Percentiles rank a stretch among this genome's conserved stretches.
Conservation (phyloP, 2,113 vertebrate genomes). For the Taxidea taxus region DNA sequence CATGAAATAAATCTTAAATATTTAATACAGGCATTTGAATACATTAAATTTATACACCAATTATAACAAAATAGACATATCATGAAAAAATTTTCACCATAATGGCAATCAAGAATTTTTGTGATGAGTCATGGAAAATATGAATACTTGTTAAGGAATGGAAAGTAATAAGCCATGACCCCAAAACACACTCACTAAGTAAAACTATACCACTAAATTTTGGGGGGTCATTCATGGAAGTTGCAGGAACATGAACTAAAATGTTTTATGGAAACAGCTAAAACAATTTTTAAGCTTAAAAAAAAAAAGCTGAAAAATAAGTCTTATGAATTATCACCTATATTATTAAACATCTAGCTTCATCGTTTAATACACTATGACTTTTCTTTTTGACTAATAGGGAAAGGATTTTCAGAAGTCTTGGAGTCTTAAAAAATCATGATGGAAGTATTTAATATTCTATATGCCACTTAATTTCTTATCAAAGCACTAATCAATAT, state of each 20-base stretch:
- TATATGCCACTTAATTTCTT: not conserved
- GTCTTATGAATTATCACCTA: not conserved
- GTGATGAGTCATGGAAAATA: not conserved
- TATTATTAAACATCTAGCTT: not conserved
- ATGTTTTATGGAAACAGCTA: not conserved
- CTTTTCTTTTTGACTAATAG: not conserved
- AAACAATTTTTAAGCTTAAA: not conserved
- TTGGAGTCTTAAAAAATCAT: not conserved
- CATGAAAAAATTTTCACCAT: not conserved
- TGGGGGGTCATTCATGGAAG: not conserved
- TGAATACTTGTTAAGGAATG: not conserved
- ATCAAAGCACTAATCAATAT: not conserved
- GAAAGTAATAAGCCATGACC: not conserved
- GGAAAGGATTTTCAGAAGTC: not conserved
- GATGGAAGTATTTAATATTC: not conserved
- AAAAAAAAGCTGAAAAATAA: not conserved
- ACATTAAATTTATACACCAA: not conserved
- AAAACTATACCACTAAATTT: not conserved
- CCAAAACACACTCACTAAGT: not conserved
- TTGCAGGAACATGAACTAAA: not conserved
- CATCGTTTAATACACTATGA: not conserved
- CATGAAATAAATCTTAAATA: not conserved
- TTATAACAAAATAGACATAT: not conserved
- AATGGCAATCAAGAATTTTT: conserved; percentile 16
- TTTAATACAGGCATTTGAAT: not conserved